Evolutionary conservation across 2,797 vertebrate genomes (phyloP).

Genomic region (Vultur gryphus): DNA sequence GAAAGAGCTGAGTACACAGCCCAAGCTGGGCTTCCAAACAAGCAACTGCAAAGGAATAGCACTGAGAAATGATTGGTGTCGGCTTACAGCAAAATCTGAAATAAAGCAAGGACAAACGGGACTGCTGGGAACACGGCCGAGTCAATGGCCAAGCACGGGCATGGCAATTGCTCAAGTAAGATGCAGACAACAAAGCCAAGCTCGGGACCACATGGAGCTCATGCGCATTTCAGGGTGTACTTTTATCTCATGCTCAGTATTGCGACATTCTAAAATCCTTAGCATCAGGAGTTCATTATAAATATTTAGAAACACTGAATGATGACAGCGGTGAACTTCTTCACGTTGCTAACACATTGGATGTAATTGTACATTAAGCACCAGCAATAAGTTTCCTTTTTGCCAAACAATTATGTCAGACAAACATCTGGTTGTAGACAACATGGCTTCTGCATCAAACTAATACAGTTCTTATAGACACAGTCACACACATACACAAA

Average conservation of each 20-base stretch:
- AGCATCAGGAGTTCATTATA: conserved; percentile 60
- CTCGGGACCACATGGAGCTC: conserved; percentile 37
- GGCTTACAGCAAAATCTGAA: not conserved
- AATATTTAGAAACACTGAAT: conserved; percentile 63
- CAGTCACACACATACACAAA: conserved; percentile 61
- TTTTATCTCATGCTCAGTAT: conserved; percentile 60
- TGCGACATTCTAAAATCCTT: conserved; percentile 55
- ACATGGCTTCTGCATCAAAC: conserved; percentile 62
- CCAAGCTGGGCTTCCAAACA: not conserved
- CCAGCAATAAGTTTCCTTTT: conserved; percentile 58
- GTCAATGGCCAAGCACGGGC: not conserved
- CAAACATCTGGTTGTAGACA: conserved; percentile 63
- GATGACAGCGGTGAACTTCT: conserved; percentile 49
- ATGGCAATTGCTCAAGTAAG: not conserved
- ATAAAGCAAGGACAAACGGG: not conserved
- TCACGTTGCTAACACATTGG: conserved; percentile 55
- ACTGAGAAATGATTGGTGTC: not conserved
- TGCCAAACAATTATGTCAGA: conserved; percentile 59
- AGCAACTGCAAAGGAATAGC: conserved; percentile 13
- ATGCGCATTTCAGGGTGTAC: conserved; percentile 22
- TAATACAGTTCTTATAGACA: conserved; percentile 61
- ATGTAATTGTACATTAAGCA: conserved; percentile 63
- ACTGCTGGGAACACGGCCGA: not conserved
- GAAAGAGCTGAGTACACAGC: conserved; percentile 5
- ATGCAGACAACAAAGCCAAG: conserved; percentile 53